Evolutionary conservation across 2,113 vertebrate species (phyloP).

Genomic region (Solenodon paradoxus): DNA sequence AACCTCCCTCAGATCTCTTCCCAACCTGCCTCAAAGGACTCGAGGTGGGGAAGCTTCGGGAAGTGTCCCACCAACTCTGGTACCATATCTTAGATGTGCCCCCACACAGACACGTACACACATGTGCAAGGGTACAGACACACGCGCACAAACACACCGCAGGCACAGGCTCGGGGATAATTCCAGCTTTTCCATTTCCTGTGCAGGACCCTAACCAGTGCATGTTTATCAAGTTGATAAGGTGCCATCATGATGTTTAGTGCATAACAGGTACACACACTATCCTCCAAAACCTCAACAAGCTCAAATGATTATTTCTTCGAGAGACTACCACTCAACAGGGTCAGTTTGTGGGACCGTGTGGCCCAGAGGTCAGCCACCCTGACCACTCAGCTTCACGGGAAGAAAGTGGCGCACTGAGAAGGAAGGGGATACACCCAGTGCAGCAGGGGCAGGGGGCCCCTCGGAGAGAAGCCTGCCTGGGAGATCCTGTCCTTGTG

Average conservation of each 20-base stretch:
- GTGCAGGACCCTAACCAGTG: not conserved
- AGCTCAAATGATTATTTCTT: not conserved
- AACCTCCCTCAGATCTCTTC: not conserved
- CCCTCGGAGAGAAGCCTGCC: not conserved
- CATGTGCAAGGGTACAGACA: not conserved
- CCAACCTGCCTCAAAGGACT: not conserved
- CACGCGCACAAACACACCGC: not conserved
- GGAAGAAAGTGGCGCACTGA: not conserved
- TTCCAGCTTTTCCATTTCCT: not conserved
- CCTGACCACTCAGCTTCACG: not conserved
- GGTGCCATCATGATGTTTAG: rapidly evolving
- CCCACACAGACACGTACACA: not conserved
- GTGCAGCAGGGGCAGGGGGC: not conserved
- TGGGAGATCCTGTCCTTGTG: too few relatives aligned
- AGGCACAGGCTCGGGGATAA: not conserved
- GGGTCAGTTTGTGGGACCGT: not conserved
- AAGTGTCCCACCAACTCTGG: not conserved
- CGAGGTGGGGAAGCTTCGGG: not conserved
- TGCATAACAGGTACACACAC: not conserved
- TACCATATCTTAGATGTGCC: not conserved
- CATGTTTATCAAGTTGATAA: not conserved
- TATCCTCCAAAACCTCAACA: not conserved
- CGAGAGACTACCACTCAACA: not conserved
- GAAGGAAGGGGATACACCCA: not conserved
- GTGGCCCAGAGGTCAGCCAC: not conserved